phyloP scores from a whole-genome alignment of 2,113 vertebrate species.

The Hoplias malabaricus region DNA sequence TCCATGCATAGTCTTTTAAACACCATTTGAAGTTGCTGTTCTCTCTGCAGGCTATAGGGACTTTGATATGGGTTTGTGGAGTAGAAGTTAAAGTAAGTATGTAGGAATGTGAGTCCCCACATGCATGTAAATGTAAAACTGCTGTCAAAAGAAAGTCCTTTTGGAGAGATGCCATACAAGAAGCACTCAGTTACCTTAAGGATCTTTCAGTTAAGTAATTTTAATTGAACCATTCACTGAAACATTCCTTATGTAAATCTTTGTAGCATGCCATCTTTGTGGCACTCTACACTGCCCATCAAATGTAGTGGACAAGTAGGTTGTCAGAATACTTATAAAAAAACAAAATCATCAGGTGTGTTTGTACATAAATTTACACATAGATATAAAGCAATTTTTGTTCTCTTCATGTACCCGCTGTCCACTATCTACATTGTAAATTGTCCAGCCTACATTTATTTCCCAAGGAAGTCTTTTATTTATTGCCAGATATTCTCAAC shows the following conservation, averaged over 20 bases:
- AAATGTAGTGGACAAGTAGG: no score
- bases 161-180: not conserved
- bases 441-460: no score
- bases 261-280: no score
- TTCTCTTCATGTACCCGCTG: no score
- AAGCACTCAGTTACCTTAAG: not conserved
- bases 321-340: no score
- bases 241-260: not conserved
- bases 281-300: no score
- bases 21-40: not conserved
- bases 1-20: not conserved
- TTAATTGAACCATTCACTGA: not conserved
- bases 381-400: no score
- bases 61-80: constrained; percentile 3
- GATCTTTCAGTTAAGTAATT: not conserved
- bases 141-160: not conserved
- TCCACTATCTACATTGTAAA: no score
- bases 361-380: no score
- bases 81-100: not conserved
- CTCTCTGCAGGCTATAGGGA: not conserved
- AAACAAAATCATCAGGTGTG: no score
- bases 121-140: not conserved
- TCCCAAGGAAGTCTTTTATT: no score
- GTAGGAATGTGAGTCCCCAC: not conserved
- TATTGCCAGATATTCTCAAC: no score